A percentile compares a stretch with the other conserved stretches of the same genome.
phyloP scores from a whole-genome alignment of 2,888 invertebrate species.

The Lithosia quadra region DNA sequence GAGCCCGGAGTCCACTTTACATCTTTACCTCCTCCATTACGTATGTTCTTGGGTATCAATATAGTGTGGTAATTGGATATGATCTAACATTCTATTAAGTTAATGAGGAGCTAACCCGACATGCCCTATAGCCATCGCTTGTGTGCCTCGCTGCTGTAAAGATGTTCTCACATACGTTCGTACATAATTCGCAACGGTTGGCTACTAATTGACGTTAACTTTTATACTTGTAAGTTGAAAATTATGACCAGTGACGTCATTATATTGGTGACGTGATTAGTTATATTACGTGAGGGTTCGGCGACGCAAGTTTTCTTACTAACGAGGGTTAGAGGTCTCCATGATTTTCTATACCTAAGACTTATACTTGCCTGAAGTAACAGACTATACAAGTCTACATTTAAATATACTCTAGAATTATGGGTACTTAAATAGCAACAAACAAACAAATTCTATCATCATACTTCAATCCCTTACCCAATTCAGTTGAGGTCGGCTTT shows the following conservation, averaged over 20 bases:
- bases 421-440: background rate
- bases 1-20: no score
- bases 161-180: no score
- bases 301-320: background rate
- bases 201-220: background rate
- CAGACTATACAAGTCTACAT: background rate
- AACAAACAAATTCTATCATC: constrained; percentile 16
- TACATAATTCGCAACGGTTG: background rate
- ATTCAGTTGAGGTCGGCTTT: no score
- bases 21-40: no score
- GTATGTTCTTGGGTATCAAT: no score
- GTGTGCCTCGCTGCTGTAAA: no score
- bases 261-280: background rate
- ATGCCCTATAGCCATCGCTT: no score
- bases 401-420: background rate
- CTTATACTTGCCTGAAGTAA: background rate
- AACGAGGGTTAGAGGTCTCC: background rate
- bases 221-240: background rate
- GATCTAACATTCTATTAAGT: no score
- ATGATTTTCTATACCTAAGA: background rate
- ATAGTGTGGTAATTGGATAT: no score
- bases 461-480: no score
- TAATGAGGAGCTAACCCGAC: no score
- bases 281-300: background rate
- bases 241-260: background rate